Conservation (phyloP, 2,797 vertebrate genomes). For the Gymnothorax reevesii region DNA sequence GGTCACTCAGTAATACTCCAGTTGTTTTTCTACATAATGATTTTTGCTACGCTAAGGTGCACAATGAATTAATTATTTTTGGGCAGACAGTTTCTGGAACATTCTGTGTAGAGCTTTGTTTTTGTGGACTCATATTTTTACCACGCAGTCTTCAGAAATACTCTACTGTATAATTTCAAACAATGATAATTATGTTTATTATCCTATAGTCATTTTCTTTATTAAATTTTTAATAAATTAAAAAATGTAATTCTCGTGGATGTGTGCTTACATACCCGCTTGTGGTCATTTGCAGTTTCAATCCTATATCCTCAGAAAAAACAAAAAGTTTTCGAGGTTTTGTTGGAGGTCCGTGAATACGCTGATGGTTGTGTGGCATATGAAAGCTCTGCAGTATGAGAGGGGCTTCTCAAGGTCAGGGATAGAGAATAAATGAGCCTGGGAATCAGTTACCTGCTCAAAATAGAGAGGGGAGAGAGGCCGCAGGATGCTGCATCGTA, state of each 20-base stretch:
- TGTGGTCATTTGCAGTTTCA: not conserved
- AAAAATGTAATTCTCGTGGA: too few relatives aligned
- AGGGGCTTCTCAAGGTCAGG: slow-evolving; percentile 26
- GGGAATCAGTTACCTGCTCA: not conserved
- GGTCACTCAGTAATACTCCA: not conserved
- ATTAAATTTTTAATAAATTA: too few relatives aligned
- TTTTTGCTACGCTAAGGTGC: not conserved
- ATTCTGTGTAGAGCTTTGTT: not conserved
- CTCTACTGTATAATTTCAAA: not conserved
- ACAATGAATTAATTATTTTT: not conserved
- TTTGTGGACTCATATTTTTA: not conserved
- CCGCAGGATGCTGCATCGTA: not conserved
- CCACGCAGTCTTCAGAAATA: not conserved
- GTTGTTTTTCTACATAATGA: not conserved
- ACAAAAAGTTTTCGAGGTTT: not conserved
- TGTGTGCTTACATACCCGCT: not conserved
- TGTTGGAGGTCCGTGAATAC: not conserved
- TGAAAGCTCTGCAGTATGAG: not conserved
- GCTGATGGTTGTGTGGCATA: not conserved
- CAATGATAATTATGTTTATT: not conserved
- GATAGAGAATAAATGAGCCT: not conserved
- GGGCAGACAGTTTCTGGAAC: not conserved
- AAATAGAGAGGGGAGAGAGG: too few relatives aligned
- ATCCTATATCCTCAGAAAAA: not conserved
- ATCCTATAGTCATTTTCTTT: not conserved